phyloP scores from a whole-genome alignment of 2,113 vertebrate genomes.

The Heterotis niloticus region DNA sequence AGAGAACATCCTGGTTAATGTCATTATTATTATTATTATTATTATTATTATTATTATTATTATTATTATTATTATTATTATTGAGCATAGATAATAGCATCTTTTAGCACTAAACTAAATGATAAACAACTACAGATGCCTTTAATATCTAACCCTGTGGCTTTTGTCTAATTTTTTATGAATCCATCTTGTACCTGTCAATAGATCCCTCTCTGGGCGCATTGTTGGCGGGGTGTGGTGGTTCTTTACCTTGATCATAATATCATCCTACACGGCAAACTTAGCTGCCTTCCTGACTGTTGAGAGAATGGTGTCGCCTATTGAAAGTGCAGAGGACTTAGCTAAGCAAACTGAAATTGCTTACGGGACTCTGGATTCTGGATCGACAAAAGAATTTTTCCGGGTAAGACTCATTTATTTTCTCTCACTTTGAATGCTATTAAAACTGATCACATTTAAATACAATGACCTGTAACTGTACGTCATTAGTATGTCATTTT shows the following conservation, averaged over 20 bases:
- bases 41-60: no score
- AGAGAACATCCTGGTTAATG: background rate
- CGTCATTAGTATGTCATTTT: no score
- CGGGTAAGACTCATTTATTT: conserved; percentile 72
- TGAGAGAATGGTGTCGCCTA: conserved; percentile 98
- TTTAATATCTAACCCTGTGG: conserved; percentile 29
- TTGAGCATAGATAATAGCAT: background rate
- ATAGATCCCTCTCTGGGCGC: conserved; percentile 95
- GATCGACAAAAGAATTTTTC: conserved; percentile 98
- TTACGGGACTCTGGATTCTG: conserved; percentile 96
- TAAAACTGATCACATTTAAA: no score
- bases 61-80: background rate
- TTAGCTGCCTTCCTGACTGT: conserved; percentile 99
- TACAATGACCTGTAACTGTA: no score
- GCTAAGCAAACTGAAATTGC: conserved; percentile 97
- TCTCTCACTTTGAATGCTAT: background rate
- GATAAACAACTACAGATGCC: background rate
- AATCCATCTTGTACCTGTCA: conserved; percentile 70
- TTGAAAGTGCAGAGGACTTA: conserved; percentile 96
- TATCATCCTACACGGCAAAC: conserved; percentile 99
- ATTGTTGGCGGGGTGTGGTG: conserved; percentile 99
- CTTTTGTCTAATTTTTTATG: conserved; percentile 63
- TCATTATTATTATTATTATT: no score
- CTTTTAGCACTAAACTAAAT: conserved; percentile 5
- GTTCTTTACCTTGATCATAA: conserved; percentile 99